Percentiles rank a stretch among this genome's conserved stretches.
These are phyloP conservation scores for Chiloscyllium plagiosum DNA, from an alignment of 2,113 vertebrate genomes.

Conservation along the genomic window DNA sequence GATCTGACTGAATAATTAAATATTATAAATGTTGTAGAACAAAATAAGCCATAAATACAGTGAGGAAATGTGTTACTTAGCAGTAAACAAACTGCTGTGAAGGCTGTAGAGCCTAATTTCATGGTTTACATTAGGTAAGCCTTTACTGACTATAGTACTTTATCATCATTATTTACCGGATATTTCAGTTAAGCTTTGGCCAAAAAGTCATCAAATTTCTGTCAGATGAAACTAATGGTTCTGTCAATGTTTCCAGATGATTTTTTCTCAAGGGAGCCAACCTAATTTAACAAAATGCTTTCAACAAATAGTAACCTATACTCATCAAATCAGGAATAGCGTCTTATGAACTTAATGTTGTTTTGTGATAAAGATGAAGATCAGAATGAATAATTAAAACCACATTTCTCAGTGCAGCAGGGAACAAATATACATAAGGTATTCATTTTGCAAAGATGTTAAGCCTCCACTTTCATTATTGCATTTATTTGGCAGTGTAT, in stretches of 20 bases:
- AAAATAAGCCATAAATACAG: neutral
- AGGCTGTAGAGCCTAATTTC: neutral
- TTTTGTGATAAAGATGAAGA: conserved; percentile 5
- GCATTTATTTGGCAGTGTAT: neutral
- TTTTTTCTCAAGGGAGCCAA: conserved; percentile 12
- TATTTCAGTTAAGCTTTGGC: conserved; percentile 21
- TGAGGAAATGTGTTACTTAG: neutral
- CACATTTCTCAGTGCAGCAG: neutral
- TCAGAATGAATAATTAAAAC: neutral
- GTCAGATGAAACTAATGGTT: conserved; percentile 8
- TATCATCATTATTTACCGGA: neutral
- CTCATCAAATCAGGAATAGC: neutral
- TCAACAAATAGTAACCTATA: neutral
- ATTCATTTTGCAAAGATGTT: neutral
- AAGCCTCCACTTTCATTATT: neutral
- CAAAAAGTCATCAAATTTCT: neutral
- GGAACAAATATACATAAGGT: neutral
- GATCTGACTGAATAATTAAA: neutral
- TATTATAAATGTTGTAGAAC: neutral
- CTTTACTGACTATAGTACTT: neutral
- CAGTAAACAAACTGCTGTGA: neutral
- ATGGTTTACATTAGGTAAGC: neutral
- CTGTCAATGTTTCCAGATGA: conserved; percentile 13
- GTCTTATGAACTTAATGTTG: neutral
- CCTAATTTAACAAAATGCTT: neutral